A percentile compares a stretch with the other conserved stretches of the same genome.
Conservation (phyloP, 2,797 vertebrate genomes). For the Hephaestus fuliginosus region DNA sequence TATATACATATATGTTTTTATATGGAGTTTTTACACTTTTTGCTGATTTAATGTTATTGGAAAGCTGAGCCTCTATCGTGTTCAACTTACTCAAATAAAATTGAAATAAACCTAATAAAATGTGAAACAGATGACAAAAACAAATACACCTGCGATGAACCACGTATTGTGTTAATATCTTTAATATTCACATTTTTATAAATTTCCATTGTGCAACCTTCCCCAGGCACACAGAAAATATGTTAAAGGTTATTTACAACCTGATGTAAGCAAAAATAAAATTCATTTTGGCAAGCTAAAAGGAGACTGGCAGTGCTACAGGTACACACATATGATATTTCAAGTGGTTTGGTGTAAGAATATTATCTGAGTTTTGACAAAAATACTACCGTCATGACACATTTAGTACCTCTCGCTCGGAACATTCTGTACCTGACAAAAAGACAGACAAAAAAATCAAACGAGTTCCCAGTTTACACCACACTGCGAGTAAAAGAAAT, state of each 20-base stretch:
- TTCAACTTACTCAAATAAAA: conserved; percentile 3
- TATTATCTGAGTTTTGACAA: conserved; percentile 84
- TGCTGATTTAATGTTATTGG: not conserved
- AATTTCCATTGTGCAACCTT: conserved; percentile 73
- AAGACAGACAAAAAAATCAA: conserved; percentile 44
- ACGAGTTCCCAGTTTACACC: conserved; percentile 67
- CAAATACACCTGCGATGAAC: conserved; percentile 50
- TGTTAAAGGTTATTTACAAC: conserved; percentile 75
- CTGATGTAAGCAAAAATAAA: conserved; percentile 90
- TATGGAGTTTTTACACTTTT: not conserved
- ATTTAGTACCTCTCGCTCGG: conserved; percentile 76
- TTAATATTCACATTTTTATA: conserved; percentile 87
- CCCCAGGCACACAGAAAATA: conserved; percentile 80
- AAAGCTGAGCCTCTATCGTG: not conserved
- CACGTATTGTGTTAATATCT: conserved; percentile 82
- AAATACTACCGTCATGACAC: conserved; percentile 85
- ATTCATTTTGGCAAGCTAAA: conserved; percentile 93
- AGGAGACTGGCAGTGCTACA: conserved; percentile 92
- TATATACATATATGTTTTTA: too few species aligned
- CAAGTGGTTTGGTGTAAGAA: conserved; percentile 88
- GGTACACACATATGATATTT: conserved; percentile 88
- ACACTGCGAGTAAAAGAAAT: conserved; percentile 77
- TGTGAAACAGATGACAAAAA: conserved; percentile 13
- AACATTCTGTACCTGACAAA: conserved; percentile 67
- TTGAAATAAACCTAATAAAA: not conserved